phyloP scores from a whole-genome alignment of 2,113 vertebrate genomes.

The Pomatostomus ruficeps region DNA sequence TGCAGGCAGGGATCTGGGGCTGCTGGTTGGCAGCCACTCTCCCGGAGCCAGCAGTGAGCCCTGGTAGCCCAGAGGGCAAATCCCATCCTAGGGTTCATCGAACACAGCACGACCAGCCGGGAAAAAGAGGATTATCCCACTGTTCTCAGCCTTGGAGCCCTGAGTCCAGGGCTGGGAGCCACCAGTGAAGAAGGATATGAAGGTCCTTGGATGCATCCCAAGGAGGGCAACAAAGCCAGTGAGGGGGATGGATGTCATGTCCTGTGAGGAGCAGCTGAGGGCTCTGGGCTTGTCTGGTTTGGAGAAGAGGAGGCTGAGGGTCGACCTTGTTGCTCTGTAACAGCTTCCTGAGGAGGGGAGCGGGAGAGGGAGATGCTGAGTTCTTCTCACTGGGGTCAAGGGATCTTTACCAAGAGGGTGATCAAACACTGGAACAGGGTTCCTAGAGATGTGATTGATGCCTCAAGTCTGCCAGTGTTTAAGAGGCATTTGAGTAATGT shows the following conservation, averaged over 20 bases:
- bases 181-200: neutral
- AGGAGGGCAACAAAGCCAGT: neutral
- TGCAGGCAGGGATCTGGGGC: neutral
- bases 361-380: too few relatives aligned
- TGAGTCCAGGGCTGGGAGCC: neutral
- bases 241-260: neutral
- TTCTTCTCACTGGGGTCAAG: neutral
- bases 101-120: accelerated
- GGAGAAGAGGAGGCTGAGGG: neutral
- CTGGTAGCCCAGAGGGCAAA: neutral
- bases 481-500: neutral
- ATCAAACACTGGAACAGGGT: neutral
- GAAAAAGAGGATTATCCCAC: neutral
- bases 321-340: accelerated
- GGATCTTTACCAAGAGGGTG: neutral
- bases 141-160: neutral
- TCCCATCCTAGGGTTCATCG: accelerated
- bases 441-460: neutral
- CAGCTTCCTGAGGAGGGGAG: neutral
- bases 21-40: neutral
- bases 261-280: neutral
- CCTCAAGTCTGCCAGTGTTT: neutral
- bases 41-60: neutral
- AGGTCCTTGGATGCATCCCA: neutral
- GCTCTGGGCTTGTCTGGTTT: neutral